These are phyloP conservation scores for Heliconius ismenius DNA, from an alignment of 2,888 invertebrate species.

Conservation along the genomic window DNA sequence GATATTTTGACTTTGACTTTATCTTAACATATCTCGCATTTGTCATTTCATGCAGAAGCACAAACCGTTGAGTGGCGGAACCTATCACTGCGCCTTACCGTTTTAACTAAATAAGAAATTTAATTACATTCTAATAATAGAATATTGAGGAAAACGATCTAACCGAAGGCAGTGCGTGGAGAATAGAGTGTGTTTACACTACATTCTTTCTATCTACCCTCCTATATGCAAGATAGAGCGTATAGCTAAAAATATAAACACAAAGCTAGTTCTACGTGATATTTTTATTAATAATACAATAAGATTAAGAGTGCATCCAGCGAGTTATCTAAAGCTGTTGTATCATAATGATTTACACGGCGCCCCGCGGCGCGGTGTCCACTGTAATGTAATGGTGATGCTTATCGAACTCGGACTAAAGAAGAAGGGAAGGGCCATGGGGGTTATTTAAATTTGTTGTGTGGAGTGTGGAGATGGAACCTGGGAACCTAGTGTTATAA, in stretches of 20 bases:
- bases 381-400: slow-evolving; percentile 38
- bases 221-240: not conserved
- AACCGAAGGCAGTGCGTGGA: no score
- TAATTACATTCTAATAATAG: no score
- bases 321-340: slow-evolving; percentile 29
- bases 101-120: no score
- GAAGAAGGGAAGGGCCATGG: not conserved
- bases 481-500: not conserved
- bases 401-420: slow-evolving; percentile 23
- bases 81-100: no score
- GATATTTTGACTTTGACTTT: no score
- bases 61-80: no score
- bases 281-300: slow-evolving; percentile 27
- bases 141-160: no score
- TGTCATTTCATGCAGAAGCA: no score
- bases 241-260: not conserved
- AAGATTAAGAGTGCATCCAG: slow-evolving; percentile 29
- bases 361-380: slow-evolving; percentile 36
- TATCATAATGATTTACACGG: slow-evolving; percentile 38
- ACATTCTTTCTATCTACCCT: not conserved
- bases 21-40: no score
- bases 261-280: not conserved
- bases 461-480: not conserved
- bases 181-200: not conserved
- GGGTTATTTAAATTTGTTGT: not conserved